Conservation (phyloP, 2,113 vertebrate genomes). For the Laticauda colubrina region DNA sequence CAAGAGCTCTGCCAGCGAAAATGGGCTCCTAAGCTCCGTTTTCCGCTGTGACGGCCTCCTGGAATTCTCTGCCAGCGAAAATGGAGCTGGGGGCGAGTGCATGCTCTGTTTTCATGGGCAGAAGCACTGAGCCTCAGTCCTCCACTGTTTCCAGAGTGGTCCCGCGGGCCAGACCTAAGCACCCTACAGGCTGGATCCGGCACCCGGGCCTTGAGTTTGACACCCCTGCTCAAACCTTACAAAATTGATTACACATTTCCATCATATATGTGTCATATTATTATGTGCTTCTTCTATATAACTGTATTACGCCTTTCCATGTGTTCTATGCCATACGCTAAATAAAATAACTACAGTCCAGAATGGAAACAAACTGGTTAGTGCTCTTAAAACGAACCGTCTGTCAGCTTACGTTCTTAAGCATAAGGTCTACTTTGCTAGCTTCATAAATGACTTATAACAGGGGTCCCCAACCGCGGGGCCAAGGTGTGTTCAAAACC, state of each 20-base stretch:
- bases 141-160: too few relatives aligned
- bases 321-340: neutral
- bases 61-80: too few relatives aligned
- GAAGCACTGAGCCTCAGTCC: too few relatives aligned
- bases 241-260: neutral
- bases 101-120: too few relatives aligned
- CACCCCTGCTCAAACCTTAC: too few relatives aligned
- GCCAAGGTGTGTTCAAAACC: neutral
- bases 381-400: neutral
- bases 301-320: neutral
- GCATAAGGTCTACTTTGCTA: neutral
- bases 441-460: neutral
- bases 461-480: neutral
- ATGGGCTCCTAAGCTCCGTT: too few relatives aligned
- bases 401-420: neutral
- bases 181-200: too few relatives aligned
- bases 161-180: too few relatives aligned
- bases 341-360: neutral
- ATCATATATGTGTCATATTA: neutral
- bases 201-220: too few relatives aligned
- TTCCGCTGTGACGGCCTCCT: too few relatives aligned
- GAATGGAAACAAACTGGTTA: neutral
- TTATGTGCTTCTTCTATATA: neutral
- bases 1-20: too few relatives aligned
- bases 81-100: too few relatives aligned